phyloP scores from a whole-genome alignment of 2,113 vertebrate genomes.

The Vulpes ferrilata region DNA sequence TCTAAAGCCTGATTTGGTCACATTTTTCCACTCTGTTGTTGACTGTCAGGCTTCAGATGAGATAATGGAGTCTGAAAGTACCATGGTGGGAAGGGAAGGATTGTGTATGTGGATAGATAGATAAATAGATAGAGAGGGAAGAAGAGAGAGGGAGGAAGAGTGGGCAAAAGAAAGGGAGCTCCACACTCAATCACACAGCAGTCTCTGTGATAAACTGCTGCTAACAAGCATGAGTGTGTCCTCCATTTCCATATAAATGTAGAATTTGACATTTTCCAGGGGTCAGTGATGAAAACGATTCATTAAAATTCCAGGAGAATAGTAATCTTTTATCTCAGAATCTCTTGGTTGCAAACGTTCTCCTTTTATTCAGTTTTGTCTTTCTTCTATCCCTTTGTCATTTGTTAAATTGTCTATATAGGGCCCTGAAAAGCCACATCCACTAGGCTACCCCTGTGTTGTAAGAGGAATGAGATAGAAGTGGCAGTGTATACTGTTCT shows the following conservation, averaged over 20 bases:
- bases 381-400: not conserved
- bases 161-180: not conserved
- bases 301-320: slow-evolving; percentile 75
- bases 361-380: not conserved
- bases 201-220: slow-evolving; percentile 51
- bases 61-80: slow-evolving; percentile 67
- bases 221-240: slow-evolving; percentile 57
- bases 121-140: not conserved
- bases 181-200: not conserved
- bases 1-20: slow-evolving; percentile 26
- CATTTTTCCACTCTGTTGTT: slow-evolving; percentile 62
- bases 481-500: not conserved
- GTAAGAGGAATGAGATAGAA: not conserved
- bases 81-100: not conserved
- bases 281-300: slow-evolving; percentile 62
- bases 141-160: not conserved
- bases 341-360: slow-evolving; percentile 59
- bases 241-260: slow-evolving; percentile 81
- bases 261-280: slow-evolving; percentile 69
- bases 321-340: slow-evolving; percentile 69
- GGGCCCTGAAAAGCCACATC: not conserved
- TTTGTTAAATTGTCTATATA: not conserved
- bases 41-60: slow-evolving; percentile 61
- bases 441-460: not conserved
- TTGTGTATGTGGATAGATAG: not conserved